These are phyloP conservation scores for Drosophila neonasuta DNA, from an alignment of 2,888 invertebrate species.

Conservation along the genomic window DNA sequence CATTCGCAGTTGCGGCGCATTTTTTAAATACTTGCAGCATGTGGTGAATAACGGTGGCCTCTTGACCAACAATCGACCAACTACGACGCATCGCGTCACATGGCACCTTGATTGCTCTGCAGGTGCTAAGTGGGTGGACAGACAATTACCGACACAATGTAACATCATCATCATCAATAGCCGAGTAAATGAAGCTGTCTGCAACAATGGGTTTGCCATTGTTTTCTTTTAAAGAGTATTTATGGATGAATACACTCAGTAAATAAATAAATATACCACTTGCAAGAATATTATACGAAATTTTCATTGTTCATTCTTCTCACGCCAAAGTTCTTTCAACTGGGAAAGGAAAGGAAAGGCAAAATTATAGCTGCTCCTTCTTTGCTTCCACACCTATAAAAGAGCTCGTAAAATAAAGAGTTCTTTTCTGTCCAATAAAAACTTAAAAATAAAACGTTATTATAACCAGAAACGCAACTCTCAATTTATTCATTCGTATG, in stretches of 20 bases:
- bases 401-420: slow-evolving; percentile 18
- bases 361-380: neutral
- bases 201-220: slow-evolving; percentile 4
- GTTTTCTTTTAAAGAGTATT: slow-evolving; percentile 4
- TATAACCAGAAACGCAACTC: slow-evolving; percentile 45
- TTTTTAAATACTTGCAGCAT: slow-evolving; percentile 64
- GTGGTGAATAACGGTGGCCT: slow-evolving; percentile 35
- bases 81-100: slow-evolving; percentile 32
- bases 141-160: slow-evolving; percentile 7
- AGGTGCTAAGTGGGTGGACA: slow-evolving; percentile 22
- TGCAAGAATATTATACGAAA: neutral
- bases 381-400: neutral
- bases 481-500: slow-evolving; percentile 3
- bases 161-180: slow-evolving; percentile 1
- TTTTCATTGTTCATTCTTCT: too few relatives aligned
- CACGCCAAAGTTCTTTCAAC: too few relatives aligned
- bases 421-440: slow-evolving; percentile 12
- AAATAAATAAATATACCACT: neutral
- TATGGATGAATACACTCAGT: neutral
- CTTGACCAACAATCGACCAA: slow-evolving; percentile 28
- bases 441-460: slow-evolving; percentile 64
- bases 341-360: too few relatives aligned
- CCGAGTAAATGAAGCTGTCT: slow-evolving; percentile 12
- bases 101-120: slow-evolving; percentile 30
- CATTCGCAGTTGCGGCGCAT: slow-evolving; percentile 49